Conservation (phyloP, 2,888 invertebrate genomes). For the Ligdia adustata region DNA sequence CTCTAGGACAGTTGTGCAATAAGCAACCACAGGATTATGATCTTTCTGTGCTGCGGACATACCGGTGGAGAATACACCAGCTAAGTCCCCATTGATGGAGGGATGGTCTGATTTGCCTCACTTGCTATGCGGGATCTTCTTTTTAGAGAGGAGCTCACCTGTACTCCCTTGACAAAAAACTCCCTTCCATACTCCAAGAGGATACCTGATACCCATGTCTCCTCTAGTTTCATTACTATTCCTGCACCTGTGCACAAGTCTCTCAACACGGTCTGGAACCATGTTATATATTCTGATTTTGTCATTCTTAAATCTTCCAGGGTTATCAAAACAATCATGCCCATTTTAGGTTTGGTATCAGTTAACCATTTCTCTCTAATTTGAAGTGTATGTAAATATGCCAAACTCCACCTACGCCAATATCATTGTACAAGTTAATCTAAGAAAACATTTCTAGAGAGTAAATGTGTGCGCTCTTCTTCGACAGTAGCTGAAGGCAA, state of each 20-base stretch:
- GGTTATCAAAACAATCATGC: slow-evolving; percentile 18
- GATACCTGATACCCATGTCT: not conserved
- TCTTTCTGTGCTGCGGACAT: no score
- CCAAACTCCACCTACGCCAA: slow-evolving; percentile 21
- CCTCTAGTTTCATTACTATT: not conserved
- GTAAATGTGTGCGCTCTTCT: not conserved
- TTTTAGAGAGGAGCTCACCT: not conserved
- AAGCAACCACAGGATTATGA: no score
- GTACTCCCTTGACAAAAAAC: not conserved
- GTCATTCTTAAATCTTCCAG: not conserved
- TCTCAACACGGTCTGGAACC: not conserved
- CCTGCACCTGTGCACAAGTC: not conserved
- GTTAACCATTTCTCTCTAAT: slow-evolving; percentile 21
- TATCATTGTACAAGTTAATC: slow-evolving; percentile 26
- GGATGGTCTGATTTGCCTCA: not conserved
- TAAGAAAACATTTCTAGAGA: slow-evolving; percentile 7
- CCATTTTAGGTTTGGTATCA: slow-evolving; percentile 5
- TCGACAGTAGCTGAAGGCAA: slow-evolving; percentile 13
- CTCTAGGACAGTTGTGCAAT: no score
- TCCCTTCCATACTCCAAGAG: not conserved
- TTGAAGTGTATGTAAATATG: slow-evolving; percentile 25
- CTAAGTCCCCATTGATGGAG: no score
- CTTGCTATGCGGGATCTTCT: not conserved
- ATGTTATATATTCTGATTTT: not conserved
- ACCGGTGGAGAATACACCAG: no score